Base-by-base conservation (phyloP, 2,888 invertebrate genomes). In the Eueremaeus valkanovi region DNA sequence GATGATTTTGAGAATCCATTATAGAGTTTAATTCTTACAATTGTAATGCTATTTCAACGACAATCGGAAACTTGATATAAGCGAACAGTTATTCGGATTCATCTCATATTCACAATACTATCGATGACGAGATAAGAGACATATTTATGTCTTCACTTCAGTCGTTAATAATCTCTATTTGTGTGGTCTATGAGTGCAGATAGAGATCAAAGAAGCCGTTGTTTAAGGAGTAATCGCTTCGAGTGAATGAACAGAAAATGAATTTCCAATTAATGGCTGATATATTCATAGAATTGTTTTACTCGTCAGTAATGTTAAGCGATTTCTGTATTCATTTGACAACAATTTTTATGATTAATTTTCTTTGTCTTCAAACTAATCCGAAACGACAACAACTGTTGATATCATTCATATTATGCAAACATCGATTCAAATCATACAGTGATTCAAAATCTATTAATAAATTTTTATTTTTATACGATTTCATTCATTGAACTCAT, bases 101-200 rank as follows among this genome's bases (percentile, higher is more conserved):
- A 9, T 21, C 31, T 63, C 33, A 24, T 31, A n/a, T 21, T 31
- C 13, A 18, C 63, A 18, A 16, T n/a, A 16, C 33, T 18, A n/a
- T 16, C n/a, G 31, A 29, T 6, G 33, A 63, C 33, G 33, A 63
- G 63, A 63, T 36, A 63, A n/a, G 31, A 63, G 63, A 63, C 63
- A 63, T 63, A 33, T 36, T 63, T 36, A 21, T 33, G 33, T 63
- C 63, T n/a, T 33, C 11, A 24, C 1, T 11, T 3, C 8, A 27
- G 2, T 33, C 31, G 11, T 5, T 63, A 31, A n/a, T 36, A 36
- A 21, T 63, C 33, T 31, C 3, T 21, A 18, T 63, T 33, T 63
- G 63, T 63, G 63, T 36, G 63, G 63, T 27, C 16, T 18, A 63
- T 63, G 33, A 6, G 16, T 36, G 21, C 6, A 63, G 8, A 1